These are phyloP conservation scores for Sthenelais limicola DNA, from an alignment of 2,888 invertebrate species.

Conservation along the genomic window DNA sequence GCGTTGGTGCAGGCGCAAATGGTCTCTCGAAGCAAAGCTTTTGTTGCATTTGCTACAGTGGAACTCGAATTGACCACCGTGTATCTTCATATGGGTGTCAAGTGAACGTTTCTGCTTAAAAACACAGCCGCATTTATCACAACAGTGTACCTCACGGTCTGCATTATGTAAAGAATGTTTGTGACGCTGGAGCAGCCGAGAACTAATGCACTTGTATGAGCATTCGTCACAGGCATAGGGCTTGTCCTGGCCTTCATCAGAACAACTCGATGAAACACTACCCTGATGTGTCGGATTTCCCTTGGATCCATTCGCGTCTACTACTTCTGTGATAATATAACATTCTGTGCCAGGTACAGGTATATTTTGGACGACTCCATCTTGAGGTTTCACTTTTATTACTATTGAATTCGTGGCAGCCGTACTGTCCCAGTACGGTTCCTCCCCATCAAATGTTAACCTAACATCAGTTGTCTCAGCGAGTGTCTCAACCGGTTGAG, in stretches of 20 bases:
- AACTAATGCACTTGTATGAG: neutral
- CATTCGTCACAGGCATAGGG: neutral
- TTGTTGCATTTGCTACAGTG: neutral
- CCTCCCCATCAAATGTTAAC: too few species aligned
- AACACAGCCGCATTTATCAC: neutral
- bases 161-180: neutral
- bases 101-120: slow-evolving; percentile 30
- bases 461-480: neutral
- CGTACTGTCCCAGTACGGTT: neutral
- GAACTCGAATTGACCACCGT: slow-evolving; percentile 4
- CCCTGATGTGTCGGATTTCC: neutral
- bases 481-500: too few species aligned
- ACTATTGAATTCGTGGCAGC: too few species aligned
- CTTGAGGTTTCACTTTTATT: too few species aligned
- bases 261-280: neutral
- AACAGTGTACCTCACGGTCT: neutral
- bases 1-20: neutral
- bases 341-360: slow-evolving; percentile 11
- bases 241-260: neutral
- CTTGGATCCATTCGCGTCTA: neutral
- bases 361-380: neutral
- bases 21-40: neutral
- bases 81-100: slow-evolving; percentile 1
- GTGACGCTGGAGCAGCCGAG: slow-evolving; percentile 7
- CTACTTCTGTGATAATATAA: neutral